Base-by-base conservation (phyloP, 1,140 invertebrate genomes). In the Bemisia tabaci region DNA sequence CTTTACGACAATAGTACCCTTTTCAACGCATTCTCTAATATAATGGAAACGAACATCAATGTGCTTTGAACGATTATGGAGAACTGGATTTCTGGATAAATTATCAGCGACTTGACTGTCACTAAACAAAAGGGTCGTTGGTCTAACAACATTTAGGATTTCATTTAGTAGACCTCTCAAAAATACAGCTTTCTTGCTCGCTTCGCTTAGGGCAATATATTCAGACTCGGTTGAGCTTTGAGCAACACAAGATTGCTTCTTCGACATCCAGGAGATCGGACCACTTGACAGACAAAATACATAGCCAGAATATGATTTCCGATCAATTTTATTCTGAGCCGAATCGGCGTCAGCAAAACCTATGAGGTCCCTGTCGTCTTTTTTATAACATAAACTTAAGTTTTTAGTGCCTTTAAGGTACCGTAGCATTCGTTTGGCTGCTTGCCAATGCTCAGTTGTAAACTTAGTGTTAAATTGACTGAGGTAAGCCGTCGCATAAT, bases 81-180 rank as follows among this genome's bases (percentile, higher is more conserved):
- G 74, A 65, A 75, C 71, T 5, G 74, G 72, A 71, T 77, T 78
- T 65, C 74, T 73, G 63, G 71, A 72, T 67, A 79, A 64, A 26
- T 72, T 69, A n/a, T 80, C 76, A 9, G 69, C 65, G 21, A 59
- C 22, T 27, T 69, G 60, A 60, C 66, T 70, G 39, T 70, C 69
- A 9, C 60, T 63, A 65, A 60, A 62, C 22, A 70, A 27, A 27
- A 22, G 60, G 2, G 61, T 48, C 1, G 59, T 48, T 1, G 62
- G 48, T 24, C 64, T 11, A 22, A n/a, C 60, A 23, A 17, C 27
- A 39, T 21, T 24, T 23, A 61, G 58, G 0, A 66, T 22, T 64
- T 70, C 67, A 11, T 64, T 25, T 26, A 60, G 25, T 0, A 70
- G 26, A 12, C 33, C 17, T 63, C 48, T 68, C 62, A 70, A 21